Base-by-base conservation (phyloP, 2,113 vertebrate species). In the Charadrius vociferus region DNA sequence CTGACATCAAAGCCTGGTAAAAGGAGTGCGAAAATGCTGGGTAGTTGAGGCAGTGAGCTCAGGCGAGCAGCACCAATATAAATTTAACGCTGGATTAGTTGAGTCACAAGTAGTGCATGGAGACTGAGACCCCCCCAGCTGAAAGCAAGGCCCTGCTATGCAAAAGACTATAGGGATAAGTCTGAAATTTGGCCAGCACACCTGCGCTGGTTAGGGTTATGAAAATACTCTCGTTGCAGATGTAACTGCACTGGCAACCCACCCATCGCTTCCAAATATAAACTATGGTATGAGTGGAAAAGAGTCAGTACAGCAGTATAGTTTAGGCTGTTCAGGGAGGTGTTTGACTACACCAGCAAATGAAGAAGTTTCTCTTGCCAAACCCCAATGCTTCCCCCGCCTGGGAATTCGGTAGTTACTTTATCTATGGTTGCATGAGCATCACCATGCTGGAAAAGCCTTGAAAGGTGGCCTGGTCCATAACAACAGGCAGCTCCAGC, bases 161-260 rank as follows among this genome's bases (percentile, higher is more conserved):
- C 95, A 92, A 95, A 95, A 83, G 71, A 43, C 21, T 6, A 5
- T 5, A 71, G 45, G 81, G 62, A 23, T 50, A 43, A 92, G 49
- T 62, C 49, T 88, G 41, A 79, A 88, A 63, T 78, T 74, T 78
- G 86, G 59, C 75, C 82, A 26, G 88, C 50, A 67, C 94, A 96
- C 85, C 93, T 97, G 90, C 1, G 0, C 62, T 86, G 37, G 55
- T 81, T 83, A 30, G 67, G 41, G 59, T 95, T 97, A 22, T 95
- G 90, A 94, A 94, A 94, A 86, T 90, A 17, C 58, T 66, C 62
- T 47, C 67, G 70, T 74, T 90, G 88, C 85, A 96, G 90, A 87
- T 95, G 90, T 85, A 82, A 41, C 84, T 87, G 49, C 5, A 10
- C 62, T 68, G 87, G 81, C 70, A 91, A 62, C 87, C 49, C 62